A percentile compares a stretch with the other conserved stretches of the same genome.
Conservation (phyloP, 2,797 vertebrate species). For the Myotis vivesi region DNA sequence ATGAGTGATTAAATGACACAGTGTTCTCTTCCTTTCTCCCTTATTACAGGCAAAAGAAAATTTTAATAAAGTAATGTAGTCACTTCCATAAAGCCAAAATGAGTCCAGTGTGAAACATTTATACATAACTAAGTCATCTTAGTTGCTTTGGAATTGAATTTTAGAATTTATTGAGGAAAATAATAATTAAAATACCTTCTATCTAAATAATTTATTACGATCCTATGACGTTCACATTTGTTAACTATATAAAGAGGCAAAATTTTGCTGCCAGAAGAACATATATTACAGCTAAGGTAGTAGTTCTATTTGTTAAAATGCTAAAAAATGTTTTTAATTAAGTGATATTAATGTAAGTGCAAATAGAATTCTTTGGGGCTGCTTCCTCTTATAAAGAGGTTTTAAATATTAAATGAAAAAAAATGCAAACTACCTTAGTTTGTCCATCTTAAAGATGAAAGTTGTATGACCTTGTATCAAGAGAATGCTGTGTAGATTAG, state of each 20-base stretch:
- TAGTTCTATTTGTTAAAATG: slow-evolving; percentile 64
- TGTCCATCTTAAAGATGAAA: slow-evolving; percentile 67
- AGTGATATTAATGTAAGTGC: slow-evolving; percentile 65
- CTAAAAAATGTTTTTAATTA: slow-evolving; percentile 80
- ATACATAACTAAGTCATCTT: slow-evolving; percentile 34
- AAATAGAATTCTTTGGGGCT: slow-evolving; percentile 64
- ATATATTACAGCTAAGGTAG: slow-evolving; percentile 52
- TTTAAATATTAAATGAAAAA: slow-evolving; percentile 76
- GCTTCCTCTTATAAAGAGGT: slow-evolving; percentile 48
- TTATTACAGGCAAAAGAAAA: slow-evolving; percentile 41
- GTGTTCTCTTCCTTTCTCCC: background rate
- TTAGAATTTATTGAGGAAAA: slow-evolving; percentile 70
- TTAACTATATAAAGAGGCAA: slow-evolving; percentile 65
- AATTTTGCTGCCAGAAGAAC: slow-evolving; percentile 42
- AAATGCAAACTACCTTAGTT: slow-evolving; percentile 65
- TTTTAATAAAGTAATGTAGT: slow-evolving; percentile 29
- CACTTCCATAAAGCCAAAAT: slow-evolving; percentile 50
- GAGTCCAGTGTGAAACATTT: slow-evolving; percentile 24
- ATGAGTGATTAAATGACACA: background rate
- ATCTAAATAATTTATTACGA: slow-evolving; percentile 73
- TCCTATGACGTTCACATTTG: slow-evolving; percentile 61
- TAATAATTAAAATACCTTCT: slow-evolving; percentile 73
- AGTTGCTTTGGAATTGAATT: slow-evolving; percentile 58
- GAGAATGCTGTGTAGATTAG: slow-evolving; percentile 60
- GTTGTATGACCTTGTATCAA: slow-evolving; percentile 57